These are phyloP conservation scores for Ormia ochracea DNA, from an alignment of 2,888 invertebrate genomes.

Conservation along the genomic window DNA sequence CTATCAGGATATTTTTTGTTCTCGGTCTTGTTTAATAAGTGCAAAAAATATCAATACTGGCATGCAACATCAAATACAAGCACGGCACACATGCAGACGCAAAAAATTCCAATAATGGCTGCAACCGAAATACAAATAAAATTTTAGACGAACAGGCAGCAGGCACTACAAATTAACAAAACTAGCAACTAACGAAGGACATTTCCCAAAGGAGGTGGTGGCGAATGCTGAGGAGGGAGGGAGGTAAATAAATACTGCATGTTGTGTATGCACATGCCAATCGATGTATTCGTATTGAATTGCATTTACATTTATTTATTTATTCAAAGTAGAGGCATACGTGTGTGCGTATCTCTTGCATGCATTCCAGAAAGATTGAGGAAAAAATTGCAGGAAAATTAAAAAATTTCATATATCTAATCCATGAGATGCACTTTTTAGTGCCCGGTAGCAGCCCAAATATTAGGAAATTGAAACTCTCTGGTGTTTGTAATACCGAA, in stretches of 20 bases:
- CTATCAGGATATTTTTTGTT: conserved; percentile 54
- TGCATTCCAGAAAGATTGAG: background rate
- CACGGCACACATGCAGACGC: background rate
- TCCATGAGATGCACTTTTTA: conserved; percentile 31
- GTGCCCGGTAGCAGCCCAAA: background rate
- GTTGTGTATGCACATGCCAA: background rate
- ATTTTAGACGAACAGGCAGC: conserved; percentile 44
- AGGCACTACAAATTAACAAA: conserved; percentile 34
- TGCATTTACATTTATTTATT: background rate
- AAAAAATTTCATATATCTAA: conserved; percentile 23
- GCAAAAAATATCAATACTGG: background rate
- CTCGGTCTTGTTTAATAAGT: conserved; percentile 13
- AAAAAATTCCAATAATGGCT: conserved; percentile 52
- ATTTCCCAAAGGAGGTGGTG: background rate
- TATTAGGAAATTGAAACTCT: background rate
- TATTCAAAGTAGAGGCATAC: background rate
- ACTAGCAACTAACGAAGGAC: conserved; percentile 10
- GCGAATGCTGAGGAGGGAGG: background rate
- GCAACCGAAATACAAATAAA: conserved; percentile 54
- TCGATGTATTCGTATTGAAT: background rate
- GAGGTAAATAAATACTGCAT: background rate
- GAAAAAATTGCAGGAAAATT: background rate
- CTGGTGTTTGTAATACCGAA: background rate
- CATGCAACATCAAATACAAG: conserved; percentile 18
- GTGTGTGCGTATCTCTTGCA: background rate